Conservation (phyloP, 2,888 invertebrate species). For the Polydesmus complanatus region DNA sequence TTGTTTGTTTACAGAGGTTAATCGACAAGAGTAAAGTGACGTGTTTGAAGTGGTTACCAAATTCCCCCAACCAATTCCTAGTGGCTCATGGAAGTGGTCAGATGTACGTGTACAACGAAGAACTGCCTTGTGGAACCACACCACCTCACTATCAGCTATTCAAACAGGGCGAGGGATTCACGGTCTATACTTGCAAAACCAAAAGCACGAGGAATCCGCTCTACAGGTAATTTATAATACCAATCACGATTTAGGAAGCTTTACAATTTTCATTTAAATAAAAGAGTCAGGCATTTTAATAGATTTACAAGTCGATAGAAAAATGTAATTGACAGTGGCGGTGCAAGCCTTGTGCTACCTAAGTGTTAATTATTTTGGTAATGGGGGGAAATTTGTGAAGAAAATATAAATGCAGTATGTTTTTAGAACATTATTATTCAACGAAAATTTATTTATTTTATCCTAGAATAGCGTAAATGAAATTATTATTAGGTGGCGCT, state of each 20-base stretch:
- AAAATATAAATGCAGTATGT: too few relatives aligned
- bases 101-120: slow-evolving; percentile 94
- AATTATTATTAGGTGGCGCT: too few relatives aligned
- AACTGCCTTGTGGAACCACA: slow-evolving; percentile 74
- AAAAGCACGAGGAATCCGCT: slow-evolving; percentile 92
- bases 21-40: slow-evolving; percentile 92
- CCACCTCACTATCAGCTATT: slow-evolving; percentile 89
- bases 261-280: too few relatives aligned
- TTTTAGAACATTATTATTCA: too few relatives aligned
- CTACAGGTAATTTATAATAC: slow-evolving; percentile 42
- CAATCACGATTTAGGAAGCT: background rate
- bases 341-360: too few relatives aligned
- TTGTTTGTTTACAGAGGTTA: slow-evolving; percentile 56
- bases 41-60: slow-evolving; percentile 95
- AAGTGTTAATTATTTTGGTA: too few relatives aligned
- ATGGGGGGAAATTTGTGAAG: too few relatives aligned
- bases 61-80: slow-evolving; percentile 81
- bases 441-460: too few relatives aligned
- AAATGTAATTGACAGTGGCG: too few relatives aligned
- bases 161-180: slow-evolving; percentile 85
- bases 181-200: slow-evolving; percentile 88
- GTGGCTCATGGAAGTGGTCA: slow-evolving; percentile 92
- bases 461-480: too few relatives aligned
- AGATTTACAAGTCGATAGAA: too few relatives aligned
- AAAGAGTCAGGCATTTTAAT: too few relatives aligned